A percentile compares a stretch with the other conserved stretches of the same genome.
These are phyloP conservation scores for Oryzias celebensis DNA, from an alignment of 2,113 vertebrate genomes.

Conservation along the genomic window DNA sequence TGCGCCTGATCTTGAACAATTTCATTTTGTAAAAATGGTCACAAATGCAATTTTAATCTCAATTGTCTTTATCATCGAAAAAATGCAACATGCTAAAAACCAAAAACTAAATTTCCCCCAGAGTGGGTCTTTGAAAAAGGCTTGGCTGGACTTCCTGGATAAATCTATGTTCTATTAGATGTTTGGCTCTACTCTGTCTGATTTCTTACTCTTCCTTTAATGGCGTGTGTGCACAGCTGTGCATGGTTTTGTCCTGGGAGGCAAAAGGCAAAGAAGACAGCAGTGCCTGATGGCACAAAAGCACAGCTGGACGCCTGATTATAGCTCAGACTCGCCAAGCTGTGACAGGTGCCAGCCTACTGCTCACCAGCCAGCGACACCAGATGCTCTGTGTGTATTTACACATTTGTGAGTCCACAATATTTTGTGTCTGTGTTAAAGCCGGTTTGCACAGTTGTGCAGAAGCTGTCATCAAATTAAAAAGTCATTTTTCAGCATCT, in stretches of 20 bases:
- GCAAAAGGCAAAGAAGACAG: constrained; percentile 53
- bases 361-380: constrained; percentile 62
- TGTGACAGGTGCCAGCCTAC: constrained; percentile 68
- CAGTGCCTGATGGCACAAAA: constrained; percentile 50
- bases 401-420: background rate
- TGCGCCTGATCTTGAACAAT: no score
- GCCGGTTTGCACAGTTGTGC: background rate
- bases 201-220: no score
- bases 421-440: background rate
- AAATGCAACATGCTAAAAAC: no score
- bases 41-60: no score
- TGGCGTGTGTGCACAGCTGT: constrained; percentile 6
- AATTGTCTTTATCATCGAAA: no score
- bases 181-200: no score
- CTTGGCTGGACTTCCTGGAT: no score
- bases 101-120: no score
- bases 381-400: constrained; percentile 49
- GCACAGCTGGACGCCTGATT: constrained; percentile 70
- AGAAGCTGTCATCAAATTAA: background rate
- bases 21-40: no score
- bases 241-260: constrained; percentile 50
- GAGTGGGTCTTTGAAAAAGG: no score
- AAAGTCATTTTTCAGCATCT: constrained; percentile 1
- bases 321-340: constrained; percentile 54
- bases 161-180: no score